Evolutionary conservation across 2,888 invertebrate species (phyloP), one percentile per base, ranked within the genome.

Genomic region (Carterocephalus palaemon): DNA sequence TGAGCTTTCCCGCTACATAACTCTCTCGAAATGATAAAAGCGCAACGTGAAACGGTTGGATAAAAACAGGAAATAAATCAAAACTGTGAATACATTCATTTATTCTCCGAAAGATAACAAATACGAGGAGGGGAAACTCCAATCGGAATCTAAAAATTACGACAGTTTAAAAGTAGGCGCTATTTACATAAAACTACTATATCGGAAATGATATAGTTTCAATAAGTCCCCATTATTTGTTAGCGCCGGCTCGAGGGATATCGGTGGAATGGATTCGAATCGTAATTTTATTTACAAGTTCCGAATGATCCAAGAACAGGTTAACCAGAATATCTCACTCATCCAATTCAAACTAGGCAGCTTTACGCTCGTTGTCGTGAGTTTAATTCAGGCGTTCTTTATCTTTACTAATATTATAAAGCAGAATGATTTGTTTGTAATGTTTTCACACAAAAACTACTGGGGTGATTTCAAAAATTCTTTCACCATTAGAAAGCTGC

Each of bases 141-240:
- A 70, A 83, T 78, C 84, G 86, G 85, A 84, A 85, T 75, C 68
- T 80, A 83, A 84, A 85, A 85, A 85, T 86, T 86, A 86, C 78
- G 80, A 69, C 81, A 83, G 84, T 86, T 86, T 86, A 86, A 85
- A 86, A 86, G 82, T 85, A 83, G 85, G 78, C 75, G 60, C 56
- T 72, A 82, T 86, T 84, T 81, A 76, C 86, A 86, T 85, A 75
- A 82, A 86, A 85, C 76, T 76, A 81, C 82, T 77, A 80, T 83
- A 75, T 75, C 64, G 72, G 72, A 72, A 74, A 75, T 84, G 81
- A 86, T 83, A 75, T 79, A 82, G 67, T 67, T 57, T 49, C 58
- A 33, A 48, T 48, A 51, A 48, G 52, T 62, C 68, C 72, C 80
- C 72, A 73, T 75, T 77, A 67, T 78, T 75, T 71, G 56, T 58